Evolutionary conservation across 2,113 vertebrate genomes (phyloP).

Genomic region (Machaerirhynchus nigripectus): DNA sequence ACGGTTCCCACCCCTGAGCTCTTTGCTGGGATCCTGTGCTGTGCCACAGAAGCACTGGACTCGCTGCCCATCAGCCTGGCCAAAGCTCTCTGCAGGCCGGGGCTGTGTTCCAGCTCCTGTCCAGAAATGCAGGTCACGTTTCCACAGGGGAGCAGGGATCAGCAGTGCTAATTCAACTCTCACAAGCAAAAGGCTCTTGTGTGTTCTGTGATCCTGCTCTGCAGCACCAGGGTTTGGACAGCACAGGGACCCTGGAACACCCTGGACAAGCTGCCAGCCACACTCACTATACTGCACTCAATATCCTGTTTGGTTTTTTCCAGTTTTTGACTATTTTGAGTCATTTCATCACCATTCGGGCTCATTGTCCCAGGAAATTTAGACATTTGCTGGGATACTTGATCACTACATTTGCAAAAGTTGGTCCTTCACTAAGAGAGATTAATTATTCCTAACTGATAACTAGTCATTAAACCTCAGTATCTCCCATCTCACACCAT

Average conservation of each 20-base stretch:
- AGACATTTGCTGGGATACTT: not conserved
- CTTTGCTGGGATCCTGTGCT: not conserved
- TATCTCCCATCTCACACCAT: not conserved
- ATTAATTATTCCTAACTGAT: not conserved
- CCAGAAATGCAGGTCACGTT: not conserved
- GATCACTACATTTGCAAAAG: not conserved
- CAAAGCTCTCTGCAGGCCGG: not conserved
- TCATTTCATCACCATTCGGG: not conserved
- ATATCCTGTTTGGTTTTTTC: too few species aligned
- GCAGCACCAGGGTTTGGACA: not conserved
- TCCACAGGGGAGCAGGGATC: not conserved
- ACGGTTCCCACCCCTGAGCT: not conserved
- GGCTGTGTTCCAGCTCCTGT: not conserved
- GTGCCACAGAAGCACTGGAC: not conserved
- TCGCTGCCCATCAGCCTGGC: fast-evolving
- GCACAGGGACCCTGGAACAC: not conserved
- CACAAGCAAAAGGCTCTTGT: not conserved
- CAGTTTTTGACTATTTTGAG: not conserved
- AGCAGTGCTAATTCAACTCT: not conserved
- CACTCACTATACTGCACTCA: too few species aligned
- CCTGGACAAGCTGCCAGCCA: fast-evolving
- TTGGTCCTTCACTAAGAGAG: not conserved
- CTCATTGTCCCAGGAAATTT: not conserved
- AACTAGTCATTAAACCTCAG: not conserved
- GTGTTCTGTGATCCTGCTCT: not conserved